These are phyloP conservation scores for Schizotus pectinicornis DNA, from an alignment of 2,888 invertebrate genomes.

Conservation along the genomic window DNA sequence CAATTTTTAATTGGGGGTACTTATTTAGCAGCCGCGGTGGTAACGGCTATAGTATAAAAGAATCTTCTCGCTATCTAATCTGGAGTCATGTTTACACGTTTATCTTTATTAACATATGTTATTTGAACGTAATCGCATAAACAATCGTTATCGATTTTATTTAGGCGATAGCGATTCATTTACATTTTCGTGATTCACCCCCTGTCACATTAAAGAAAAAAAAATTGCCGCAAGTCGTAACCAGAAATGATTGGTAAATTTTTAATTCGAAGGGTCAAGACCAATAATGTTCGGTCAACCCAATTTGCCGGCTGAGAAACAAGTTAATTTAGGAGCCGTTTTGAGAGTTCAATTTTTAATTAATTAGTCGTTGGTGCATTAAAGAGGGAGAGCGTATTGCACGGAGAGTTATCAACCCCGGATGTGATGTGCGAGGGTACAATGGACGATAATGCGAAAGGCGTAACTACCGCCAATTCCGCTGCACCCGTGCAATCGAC, in stretches of 20 bases:
- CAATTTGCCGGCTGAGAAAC: too few relatives aligned
- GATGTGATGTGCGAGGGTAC: conserved; percentile 38
- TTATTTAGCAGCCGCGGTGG: neutral
- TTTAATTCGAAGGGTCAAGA: neutral
- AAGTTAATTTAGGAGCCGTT: too few relatives aligned
- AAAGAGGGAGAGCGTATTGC: neutral
- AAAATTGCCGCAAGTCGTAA: neutral
- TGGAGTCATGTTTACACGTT: conserved; percentile 8
- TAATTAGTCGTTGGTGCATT: neutral
- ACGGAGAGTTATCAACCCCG: conserved; percentile 7
- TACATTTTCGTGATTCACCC: neutral
- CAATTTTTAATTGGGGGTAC: too few relatives aligned
- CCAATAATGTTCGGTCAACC: too few relatives aligned
- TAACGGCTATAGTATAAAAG: neutral
- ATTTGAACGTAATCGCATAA: conserved; percentile 25
- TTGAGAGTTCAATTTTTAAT: conserved; percentile 2
- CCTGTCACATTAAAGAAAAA: neutral
- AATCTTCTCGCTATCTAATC: conserved; percentile 23
- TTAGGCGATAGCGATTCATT: neutral
- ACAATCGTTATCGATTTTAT: conserved; percentile 24
- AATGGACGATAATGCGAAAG: conserved; percentile 32
- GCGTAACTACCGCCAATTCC: conserved; percentile 19
- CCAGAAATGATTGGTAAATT: conserved; percentile 2
- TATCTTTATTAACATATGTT: conserved; percentile 28
- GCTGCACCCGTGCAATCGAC: conserved; percentile 4